Base-by-base conservation (phyloP, 2,797 vertebrate genomes). In the Pipistrellus nathusii region DNA sequence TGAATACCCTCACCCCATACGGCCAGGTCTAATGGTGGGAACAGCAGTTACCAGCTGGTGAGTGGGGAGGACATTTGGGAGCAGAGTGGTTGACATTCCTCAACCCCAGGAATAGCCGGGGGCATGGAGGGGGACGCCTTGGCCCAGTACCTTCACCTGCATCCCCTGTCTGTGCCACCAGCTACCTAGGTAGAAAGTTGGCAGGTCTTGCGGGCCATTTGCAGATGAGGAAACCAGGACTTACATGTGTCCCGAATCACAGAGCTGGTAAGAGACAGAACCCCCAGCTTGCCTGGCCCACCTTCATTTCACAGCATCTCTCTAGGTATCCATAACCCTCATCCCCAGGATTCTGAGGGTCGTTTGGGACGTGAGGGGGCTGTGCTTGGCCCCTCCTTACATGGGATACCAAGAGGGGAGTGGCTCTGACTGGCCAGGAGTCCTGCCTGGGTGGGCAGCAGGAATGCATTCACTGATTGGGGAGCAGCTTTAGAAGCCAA, bases 31-130 rank as follows among this genome's bases (percentile, higher is more conserved):
- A 20, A 38, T 0, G 15, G 20, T 46, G 38, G 32, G 4, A 21
- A 30, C 4, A 10, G 21, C 6, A 48, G 6, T 32, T n/a, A 6
- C 48, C 1, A 17, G 17, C 4, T 2, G 9, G 32, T 3, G 7
- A 71, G 71, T 30, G 9, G 41, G 32, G n/a, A 35, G 8, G 53
- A 5, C 17, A 14, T 18, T 1, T 77, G 21, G 84, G 32, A 66
- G 30, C 4, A 46, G 25, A 25, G 44, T 0, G 27, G 25, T 18
- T 44, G 69, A 18, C 53, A 8, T 2, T 14, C 12, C 44, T 51
- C n/a, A 23, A 20, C 55, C 27, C 13, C 0, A 8, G 62, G 32
- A 62, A 13, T 6, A 3, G 8, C 38, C 41, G 23, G 5, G 11
- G 32, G 85, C 13, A 0, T 1, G 8, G 8, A 25, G 14, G 3